Conservation (phyloP, 2,797 vertebrate genomes). For the Sebastes diaconus region DNA sequence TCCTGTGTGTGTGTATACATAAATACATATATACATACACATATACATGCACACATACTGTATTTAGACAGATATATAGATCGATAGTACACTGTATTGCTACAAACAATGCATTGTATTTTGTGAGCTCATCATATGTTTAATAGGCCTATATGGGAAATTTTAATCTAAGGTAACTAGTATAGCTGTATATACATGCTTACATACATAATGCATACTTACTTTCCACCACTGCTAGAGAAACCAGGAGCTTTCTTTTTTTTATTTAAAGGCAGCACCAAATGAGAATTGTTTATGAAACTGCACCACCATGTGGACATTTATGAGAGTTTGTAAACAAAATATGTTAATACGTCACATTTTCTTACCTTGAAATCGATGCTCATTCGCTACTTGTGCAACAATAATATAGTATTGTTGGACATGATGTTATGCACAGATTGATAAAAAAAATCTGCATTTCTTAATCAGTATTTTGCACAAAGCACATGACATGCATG, state of each 20-base stretch:
- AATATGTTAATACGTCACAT: neutral
- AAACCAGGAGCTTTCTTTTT: neutral
- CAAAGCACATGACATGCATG: neutral
- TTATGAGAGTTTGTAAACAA: neutral
- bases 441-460: neutral
- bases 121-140: too few species aligned
- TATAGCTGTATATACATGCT: too few species aligned
- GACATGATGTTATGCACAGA: neutral
- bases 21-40: too few species aligned
- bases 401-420: accelerated
- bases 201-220: too few species aligned
- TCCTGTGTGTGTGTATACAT: too few species aligned
- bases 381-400: neutral
- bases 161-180: too few species aligned
- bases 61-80: too few species aligned
- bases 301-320: slow-evolving; percentile 62
- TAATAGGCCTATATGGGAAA: too few species aligned
- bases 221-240: neutral
- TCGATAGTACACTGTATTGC: too few species aligned
- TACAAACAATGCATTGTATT: neutral
- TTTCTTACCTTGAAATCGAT: neutral
- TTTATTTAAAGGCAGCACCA: neutral
- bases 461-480: neutral
- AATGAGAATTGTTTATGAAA: slow-evolving; percentile 7
- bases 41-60: too few species aligned